Evolutionary conservation across 2,797 vertebrate genomes (phyloP).

Genomic region (Thunnus albacares): DNA sequence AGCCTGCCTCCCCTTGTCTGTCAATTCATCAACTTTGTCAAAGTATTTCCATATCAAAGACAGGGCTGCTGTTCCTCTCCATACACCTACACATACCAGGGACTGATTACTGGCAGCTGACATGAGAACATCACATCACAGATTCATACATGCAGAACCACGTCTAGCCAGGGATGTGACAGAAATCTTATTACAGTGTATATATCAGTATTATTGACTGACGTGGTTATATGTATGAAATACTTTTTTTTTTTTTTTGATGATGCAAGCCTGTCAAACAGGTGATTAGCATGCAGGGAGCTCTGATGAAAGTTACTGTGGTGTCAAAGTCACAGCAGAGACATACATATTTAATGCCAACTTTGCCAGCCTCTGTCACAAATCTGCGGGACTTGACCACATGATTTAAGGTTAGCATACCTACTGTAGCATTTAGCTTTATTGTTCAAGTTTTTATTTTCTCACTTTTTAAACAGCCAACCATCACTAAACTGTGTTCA

Average conservation of each 20-base stretch:
- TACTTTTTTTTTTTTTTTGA: conserved; percentile 7
- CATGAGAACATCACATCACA: conserved; percentile 30
- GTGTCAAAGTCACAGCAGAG: conserved; percentile 40
- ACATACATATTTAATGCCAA: conserved; percentile 26
- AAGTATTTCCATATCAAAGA: conserved; percentile 27
- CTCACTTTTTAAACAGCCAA: too few relatives aligned
- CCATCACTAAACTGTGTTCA: too few relatives aligned
- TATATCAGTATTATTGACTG: conserved; percentile 34
- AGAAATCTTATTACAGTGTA: conserved; percentile 31
- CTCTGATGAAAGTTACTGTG: conserved; percentile 27
- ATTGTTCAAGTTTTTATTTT: too few relatives aligned
- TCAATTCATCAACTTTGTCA: conserved; percentile 11
- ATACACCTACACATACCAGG: not conserved
- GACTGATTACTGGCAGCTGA: conserved; percentile 39
- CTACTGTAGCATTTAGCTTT: too few relatives aligned
- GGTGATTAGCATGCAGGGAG: conserved; percentile 19
- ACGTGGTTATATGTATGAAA: conserved; percentile 43
- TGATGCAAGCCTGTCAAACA: conserved; percentile 48
- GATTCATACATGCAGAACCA: too few relatives aligned
- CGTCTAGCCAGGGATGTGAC: conserved; percentile 22
- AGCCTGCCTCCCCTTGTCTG: not conserved
- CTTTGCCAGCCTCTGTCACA: not conserved
- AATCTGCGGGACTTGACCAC: not conserved
- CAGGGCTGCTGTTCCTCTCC: not conserved
- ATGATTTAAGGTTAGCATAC: too few relatives aligned